Conservation (phyloP, 2,888 invertebrate genomes). For the Amiota mariae region DNA sequence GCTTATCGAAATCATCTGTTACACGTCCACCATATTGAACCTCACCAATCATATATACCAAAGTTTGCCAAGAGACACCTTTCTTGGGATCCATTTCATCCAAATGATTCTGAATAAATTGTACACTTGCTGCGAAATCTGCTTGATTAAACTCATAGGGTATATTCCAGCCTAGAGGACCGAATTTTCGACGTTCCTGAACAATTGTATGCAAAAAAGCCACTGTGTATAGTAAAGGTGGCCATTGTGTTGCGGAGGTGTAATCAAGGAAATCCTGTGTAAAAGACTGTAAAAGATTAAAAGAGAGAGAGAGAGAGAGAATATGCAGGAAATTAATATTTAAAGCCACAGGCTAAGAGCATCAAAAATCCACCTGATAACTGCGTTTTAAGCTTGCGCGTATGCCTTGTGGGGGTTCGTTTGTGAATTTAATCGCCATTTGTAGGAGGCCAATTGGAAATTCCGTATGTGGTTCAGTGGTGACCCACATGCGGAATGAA, state of each 20-base stretch:
- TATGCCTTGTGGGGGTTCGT: conserved; percentile 97
- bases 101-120: conserved; percentile 96
- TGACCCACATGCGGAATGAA: conserved; percentile 92
- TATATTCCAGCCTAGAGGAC: conserved; percentile 96
- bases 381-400: conserved; percentile 94
- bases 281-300: conserved; percentile 68
- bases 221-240: conserved; percentile 92
- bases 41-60: conserved; percentile 98
- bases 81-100: conserved; percentile 98
- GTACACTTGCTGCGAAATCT: conserved; percentile 95
- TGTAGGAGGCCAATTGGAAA: conserved; percentile 92
- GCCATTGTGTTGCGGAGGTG: conserved; percentile 93
- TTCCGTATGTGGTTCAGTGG: conserved; percentile 93
- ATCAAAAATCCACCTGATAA: conserved; percentile 78
- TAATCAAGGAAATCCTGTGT: conserved; percentile 92
- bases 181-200: conserved; percentile 95
- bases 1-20: conserved; percentile 97
- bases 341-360: conserved; percentile 58
- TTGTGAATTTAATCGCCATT: conserved; percentile 97
- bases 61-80: conserved; percentile 97
- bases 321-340: conserved; percentile 6
- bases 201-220: conserved; percentile 96
- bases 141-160: conserved; percentile 96
- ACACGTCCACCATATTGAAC: conserved; percentile 91
- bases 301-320: conserved; percentile 26